phyloP scores from a whole-genome alignment of 92 coral and sea anemone genomes.

The Diadumene lineata region DNA sequence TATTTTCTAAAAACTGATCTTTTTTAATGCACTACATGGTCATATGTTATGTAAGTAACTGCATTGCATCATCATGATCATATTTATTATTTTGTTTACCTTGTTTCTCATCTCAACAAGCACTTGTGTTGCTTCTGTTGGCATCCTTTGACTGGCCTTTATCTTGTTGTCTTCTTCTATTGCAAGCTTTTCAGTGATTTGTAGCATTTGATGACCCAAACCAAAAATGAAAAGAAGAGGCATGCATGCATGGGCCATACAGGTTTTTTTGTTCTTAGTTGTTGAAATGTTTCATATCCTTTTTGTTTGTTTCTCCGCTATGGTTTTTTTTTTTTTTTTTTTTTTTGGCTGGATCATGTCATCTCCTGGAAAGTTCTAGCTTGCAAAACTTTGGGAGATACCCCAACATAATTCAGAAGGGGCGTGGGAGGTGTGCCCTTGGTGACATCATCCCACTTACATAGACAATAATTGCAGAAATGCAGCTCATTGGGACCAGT shows the following conservation, averaged over 20 bases:
- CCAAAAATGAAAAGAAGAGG: slow-evolving; percentile 51
- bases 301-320: slow-evolving; percentile 26
- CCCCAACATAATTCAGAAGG: not conserved
- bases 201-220: slow-evolving; percentile 42
- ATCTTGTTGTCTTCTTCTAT: slow-evolving; percentile 25
- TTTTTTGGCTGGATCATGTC: not conserved
- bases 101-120: slow-evolving; percentile 18
- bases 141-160: slow-evolving; percentile 38
- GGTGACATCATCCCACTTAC: slow-evolving; percentile 27
- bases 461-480: slow-evolving; percentile 45
- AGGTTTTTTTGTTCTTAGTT: slow-evolving; percentile 36
- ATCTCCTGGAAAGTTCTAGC: not conserved
- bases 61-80: too few relatives aligned
- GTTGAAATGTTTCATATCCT: slow-evolving; percentile 29
- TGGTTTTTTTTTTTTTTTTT: slow-evolving; percentile 18
- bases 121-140: slow-evolving; percentile 13
- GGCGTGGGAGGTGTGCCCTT: slow-evolving; percentile 45
- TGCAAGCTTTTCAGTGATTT: slow-evolving; percentile 39
- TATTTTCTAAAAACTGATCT: too few relatives aligned
- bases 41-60: too few relatives aligned
- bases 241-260: slow-evolving; percentile 44
- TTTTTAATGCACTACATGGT: too few relatives aligned
- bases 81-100: too few relatives aligned
- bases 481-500: slow-evolving; percentile 45
- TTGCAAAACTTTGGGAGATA: not conserved